Evolutionary conservation across 2,888 invertebrate species (phyloP), one percentile per base, ranked within the genome.

Genomic region (Eurois occulta): DNA sequence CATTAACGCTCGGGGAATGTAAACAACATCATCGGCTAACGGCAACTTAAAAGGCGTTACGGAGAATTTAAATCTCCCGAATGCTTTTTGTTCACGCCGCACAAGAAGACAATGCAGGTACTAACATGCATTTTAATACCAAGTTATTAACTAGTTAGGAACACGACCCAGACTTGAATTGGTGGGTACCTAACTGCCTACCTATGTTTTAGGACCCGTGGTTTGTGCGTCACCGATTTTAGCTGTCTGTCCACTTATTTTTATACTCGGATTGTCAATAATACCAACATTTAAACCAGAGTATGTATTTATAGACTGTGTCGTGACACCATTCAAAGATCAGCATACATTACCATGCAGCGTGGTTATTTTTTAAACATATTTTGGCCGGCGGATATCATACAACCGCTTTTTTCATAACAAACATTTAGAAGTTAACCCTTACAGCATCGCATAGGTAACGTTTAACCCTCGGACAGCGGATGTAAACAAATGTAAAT

Each of bases 401-500:
- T n/a, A 13, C 32, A 70, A 16, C 43, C 16, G 11, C 35, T 38
- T 41, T 67, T 65, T 62, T 46, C 48, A 18, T 0, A 32, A 62
- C 71, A 78, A 64, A 69, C 55, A 69, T 67, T 35, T 41, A 46
- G 28, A 77, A 87, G 81, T 80, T 88, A 91, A 90, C 88, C 89
- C 88, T 89, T 89, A 80, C 83, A 71, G 18, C 65, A 69, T 28
- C 64, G 3, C 21, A 75, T 70, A 92, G 92, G 91, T 93, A 91
- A 92, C 87, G 87, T 89, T 83, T 90, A 92, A 94, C 94, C 94
- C 95, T 93, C 90, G 92, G 90, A 89, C 91, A 92, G 91, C 95
- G 95, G 94, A 94, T 94, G 94, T 95, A 95, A 95, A 95, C 95
- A 95, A 93, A 92, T 92, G 90, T 93, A 93, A 93, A 93, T 93